Evolutionary conservation across 2,113 vertebrate genomes (phyloP).

Genomic region (Hyla sarda): DNA sequence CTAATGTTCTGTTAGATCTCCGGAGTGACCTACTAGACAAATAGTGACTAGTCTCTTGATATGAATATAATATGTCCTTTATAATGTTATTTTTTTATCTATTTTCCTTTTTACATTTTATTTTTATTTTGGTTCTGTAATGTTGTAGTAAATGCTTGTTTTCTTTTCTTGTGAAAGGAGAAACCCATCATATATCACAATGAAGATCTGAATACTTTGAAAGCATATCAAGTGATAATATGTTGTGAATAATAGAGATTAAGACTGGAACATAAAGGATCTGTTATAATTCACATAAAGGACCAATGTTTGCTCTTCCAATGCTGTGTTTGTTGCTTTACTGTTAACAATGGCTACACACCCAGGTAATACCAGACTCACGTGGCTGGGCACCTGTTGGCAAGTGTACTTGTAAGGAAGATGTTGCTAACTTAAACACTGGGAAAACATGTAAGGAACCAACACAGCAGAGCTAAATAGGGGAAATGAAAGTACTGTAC

Average conservation of each 20-base stretch:
- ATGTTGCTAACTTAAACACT: background rate
- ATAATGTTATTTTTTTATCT: no score
- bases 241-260: background rate
- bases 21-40: no score
- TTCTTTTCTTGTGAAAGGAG: background rate
- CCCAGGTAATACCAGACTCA: conserved; percentile 4
- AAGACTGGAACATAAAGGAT: background rate
- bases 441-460: no score
- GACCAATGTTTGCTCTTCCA: conserved; percentile 9
- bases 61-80: no score
- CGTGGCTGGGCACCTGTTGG: background rate
- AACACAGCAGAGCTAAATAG: background rate
- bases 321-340: background rate
- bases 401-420: background rate
- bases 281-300: conserved; percentile 2
- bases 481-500: background rate
- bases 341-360: conserved; percentile 15
- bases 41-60: no score
- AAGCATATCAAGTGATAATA: background rate
- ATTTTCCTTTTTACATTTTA: no score
- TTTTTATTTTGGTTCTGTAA: no score
- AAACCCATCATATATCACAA: background rate
- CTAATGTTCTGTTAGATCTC: no score
- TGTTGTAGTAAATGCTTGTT: no score
- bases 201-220: background rate